Evolutionary conservation across 2,113 vertebrate species (phyloP), one percentile per base, ranked within the genome.

Genomic region (Micromys minutus): DNA sequence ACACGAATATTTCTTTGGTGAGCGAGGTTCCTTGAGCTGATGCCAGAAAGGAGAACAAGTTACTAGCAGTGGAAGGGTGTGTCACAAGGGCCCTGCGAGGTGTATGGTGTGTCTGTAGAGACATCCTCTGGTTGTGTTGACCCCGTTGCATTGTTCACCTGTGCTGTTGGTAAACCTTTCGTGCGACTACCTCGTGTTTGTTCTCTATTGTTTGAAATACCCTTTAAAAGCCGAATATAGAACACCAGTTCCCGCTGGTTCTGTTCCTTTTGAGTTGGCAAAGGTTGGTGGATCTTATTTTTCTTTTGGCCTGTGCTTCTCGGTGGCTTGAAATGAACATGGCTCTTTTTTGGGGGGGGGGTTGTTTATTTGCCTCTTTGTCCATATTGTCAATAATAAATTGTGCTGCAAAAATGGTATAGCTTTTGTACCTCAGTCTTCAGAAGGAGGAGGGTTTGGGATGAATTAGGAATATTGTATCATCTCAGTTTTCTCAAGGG

Each of bases 181-280:
- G 47, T 65, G 74, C 42, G 81, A 93, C 92, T 71, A 79, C 11
- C 15, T 50, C 57, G 77, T 39, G 11, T 72, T 94, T 93, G 59
- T 71, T 79, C 89, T 90, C 92, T 87, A 89, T 97, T 97, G 92
- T 96, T 97, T 5, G 1, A 80, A 91, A 94, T 69, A 57, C 19
- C 81, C 81, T 91, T 93, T 90, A 31, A 89, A 91, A 89, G 57
- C 96, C 72, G 77, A 88, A 88, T 91, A 45, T 74, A 96, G 90
- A 90, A 89, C 74, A 71, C 31, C 17, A 50, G 81, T 57, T 57
- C 80, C 94, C 74, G 94, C 90, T 94, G 94, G 77, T 50, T 93
- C 93, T 97, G 96, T 96, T 97, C 96, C 96, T 97, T 96, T 93
- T 83, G 77, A 87, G 83, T 96, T 97, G 96, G 97, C 95, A 89